These are phyloP conservation scores for Trissolcus brochymenae DNA, from an alignment of 2,888 invertebrate genomes.

Conservation along the genomic window DNA sequence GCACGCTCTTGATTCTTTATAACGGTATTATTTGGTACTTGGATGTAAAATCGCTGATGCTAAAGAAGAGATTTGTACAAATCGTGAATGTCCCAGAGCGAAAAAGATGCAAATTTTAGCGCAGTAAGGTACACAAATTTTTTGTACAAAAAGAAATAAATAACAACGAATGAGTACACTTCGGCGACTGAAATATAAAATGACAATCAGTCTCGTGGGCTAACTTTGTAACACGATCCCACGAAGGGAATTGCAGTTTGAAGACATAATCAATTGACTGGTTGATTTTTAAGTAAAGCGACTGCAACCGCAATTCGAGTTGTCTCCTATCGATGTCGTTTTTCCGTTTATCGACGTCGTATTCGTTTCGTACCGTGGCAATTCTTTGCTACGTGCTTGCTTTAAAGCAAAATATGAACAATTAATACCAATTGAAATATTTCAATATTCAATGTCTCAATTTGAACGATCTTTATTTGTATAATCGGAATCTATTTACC, in stretches of 20 bases:
- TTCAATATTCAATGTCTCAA: not conserved
- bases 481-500: conserved; percentile 73
- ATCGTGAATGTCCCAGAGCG: too few relatives aligned
- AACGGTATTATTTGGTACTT: too few relatives aligned
- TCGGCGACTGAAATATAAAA: conserved; percentile 57
- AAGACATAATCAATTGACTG: conserved; percentile 35
- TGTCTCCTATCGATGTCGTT: conserved; percentile 83
- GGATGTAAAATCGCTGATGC: too few relatives aligned
- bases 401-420: conserved; percentile 67
- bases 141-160: conserved; percentile 24
- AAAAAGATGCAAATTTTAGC: too few relatives aligned
- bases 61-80: too few relatives aligned
- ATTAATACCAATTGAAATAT: not conserved
- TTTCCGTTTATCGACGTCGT: conserved; percentile 84
- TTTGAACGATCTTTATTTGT: not conserved
- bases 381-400: conserved; percentile 91
- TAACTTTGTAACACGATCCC: conserved; percentile 41
- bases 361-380: conserved; percentile 85
- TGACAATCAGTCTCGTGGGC: conserved; percentile 51
- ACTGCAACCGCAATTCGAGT: conserved; percentile 80
- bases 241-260: conserved; percentile 33
- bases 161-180: conserved; percentile 54
- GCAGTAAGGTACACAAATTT: too few relatives aligned
- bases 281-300: conserved; percentile 70
- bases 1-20: too few relatives aligned